Conservation (phyloP, 2,888 invertebrate genomes). For the Lasioglossum vierecki region DNA sequence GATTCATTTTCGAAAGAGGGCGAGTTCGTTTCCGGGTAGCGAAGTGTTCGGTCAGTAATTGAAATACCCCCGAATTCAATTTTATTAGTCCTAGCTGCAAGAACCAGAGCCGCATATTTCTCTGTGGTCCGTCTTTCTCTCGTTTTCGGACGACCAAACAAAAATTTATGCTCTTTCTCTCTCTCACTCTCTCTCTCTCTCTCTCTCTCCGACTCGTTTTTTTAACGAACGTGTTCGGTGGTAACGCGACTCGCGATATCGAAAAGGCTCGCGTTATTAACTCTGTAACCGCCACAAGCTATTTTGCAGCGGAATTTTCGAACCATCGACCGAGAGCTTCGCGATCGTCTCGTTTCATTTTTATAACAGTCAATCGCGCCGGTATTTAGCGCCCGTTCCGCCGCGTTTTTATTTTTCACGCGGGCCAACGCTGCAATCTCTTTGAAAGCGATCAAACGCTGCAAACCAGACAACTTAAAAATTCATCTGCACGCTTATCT, state of each 20-base stretch:
- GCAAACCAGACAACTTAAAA: background rate
- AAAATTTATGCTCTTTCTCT: background rate
- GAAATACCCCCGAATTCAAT: conserved; percentile 24
- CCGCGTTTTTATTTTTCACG: conserved; percentile 17
- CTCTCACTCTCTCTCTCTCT: background rate
- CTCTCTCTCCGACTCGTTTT: background rate
- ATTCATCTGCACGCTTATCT: background rate
- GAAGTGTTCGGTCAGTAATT: conserved; percentile 24
- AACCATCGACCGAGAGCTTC: background rate
- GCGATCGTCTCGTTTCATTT: conserved; percentile 5
- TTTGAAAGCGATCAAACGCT: background rate
- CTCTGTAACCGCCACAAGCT: background rate
- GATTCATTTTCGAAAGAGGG: conserved; percentile 24
- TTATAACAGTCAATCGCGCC: conserved; percentile 20
- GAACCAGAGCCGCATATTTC: background rate
- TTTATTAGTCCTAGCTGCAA: background rate
- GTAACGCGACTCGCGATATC: background rate
- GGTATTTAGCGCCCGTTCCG: background rate
- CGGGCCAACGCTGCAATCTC: background rate
- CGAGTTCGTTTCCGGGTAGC: conserved; percentile 2
- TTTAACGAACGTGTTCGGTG: background rate
- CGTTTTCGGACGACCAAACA: background rate
- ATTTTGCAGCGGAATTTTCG: background rate
- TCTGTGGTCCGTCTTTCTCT: background rate
- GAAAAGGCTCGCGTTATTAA: conserved; percentile 6